A percentile compares a stretch with the other conserved stretches of the same genome.
These are phyloP conservation scores for Thomomys bottae DNA, from an alignment of 2,113 vertebrate genomes.

Conservation along the genomic window DNA sequence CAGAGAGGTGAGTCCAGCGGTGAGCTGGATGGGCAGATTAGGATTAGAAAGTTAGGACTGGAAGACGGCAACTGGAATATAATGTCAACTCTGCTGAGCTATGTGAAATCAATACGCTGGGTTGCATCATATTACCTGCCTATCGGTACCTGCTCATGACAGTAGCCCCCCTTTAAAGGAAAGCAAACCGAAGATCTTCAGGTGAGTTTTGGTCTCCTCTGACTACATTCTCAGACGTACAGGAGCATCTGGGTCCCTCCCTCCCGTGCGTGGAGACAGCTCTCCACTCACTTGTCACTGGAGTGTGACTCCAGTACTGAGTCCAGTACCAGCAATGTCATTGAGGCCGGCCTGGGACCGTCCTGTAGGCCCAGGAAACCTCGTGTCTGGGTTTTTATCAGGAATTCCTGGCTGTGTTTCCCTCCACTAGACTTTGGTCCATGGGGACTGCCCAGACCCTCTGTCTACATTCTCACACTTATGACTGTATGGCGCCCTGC, in stretches of 20 bases:
- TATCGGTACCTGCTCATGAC: too few species aligned
- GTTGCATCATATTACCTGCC: too few species aligned
- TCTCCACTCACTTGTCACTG: rapidly evolving
- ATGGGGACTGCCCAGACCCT: too few species aligned
- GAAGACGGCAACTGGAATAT: too few species aligned
- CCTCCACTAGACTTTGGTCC: neutral
- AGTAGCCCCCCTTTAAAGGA: neutral
- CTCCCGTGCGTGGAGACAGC: rapidly evolving
- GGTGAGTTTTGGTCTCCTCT: neutral
- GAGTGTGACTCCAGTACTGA: rapidly evolving
- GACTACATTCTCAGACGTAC: rapidly evolving
- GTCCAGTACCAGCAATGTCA: rapidly evolving
- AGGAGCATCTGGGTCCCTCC: rapidly evolving
- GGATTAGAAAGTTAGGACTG: too few species aligned
- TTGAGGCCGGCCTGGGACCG: neutral
- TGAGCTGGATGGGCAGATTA: too few species aligned
- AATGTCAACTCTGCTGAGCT: too few species aligned
- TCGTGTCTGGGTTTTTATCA: neutral
- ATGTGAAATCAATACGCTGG: too few species aligned
- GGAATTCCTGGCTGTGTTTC: neutral
- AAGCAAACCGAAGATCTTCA: neutral
- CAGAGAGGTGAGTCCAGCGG: too few species aligned
- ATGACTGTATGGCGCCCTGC: too few species aligned
- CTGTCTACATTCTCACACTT: neutral
- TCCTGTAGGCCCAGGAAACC: too few species aligned